Evolutionary conservation across 2,888 invertebrate species (phyloP), one percentile per base, ranked within the genome.

Genomic region (Ochropleura leucogaster): DNA sequence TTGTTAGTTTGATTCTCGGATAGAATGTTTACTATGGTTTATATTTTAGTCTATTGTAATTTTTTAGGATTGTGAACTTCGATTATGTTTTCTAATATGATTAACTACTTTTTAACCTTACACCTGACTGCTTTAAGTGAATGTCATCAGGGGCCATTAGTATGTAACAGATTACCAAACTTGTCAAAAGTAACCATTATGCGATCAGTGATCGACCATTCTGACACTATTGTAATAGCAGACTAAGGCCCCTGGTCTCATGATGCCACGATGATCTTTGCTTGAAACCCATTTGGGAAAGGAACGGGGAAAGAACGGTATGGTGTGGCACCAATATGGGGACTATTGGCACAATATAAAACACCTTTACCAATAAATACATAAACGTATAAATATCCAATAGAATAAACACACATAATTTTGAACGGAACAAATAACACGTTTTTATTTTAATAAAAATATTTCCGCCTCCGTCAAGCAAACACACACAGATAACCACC

Each of bases 301-400:
- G 82, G 83, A 79, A 73, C 14, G 59, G 78, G 85, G 42, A 68
- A 53, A 81, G 53, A 69, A 68, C 51, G 85, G 83, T 71, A 79
- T 72, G 72, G 72, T 80, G 77, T 63, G 53, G 63, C 64, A 75
- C 74, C 72, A 82, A 82, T 51, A 74, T 44, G 40, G 20, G 16
- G 10, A 64, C 51, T 78, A 81, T 60, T 84, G 77, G 82, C 57
- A 49, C 57, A 63, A 74, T 62, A 70, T 70, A 70, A 71, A 78
- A 60, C 80, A 82, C 85, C 78, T 73, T 73, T 74, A 78, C 85
- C 85, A 85, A 85, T 85, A 86, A 46, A 87, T 87, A 86, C 78
- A 82, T 86, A 87, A 67, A 87, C 69, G 8, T 82, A 84, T 60
- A 72, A 72, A 85, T 74, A 84, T 67, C 62, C 78, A 75, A 78